These are phyloP conservation scores for Acronicta leporina DNA, from an alignment of 2,888 invertebrate genomes.

Conservation along the genomic window DNA sequence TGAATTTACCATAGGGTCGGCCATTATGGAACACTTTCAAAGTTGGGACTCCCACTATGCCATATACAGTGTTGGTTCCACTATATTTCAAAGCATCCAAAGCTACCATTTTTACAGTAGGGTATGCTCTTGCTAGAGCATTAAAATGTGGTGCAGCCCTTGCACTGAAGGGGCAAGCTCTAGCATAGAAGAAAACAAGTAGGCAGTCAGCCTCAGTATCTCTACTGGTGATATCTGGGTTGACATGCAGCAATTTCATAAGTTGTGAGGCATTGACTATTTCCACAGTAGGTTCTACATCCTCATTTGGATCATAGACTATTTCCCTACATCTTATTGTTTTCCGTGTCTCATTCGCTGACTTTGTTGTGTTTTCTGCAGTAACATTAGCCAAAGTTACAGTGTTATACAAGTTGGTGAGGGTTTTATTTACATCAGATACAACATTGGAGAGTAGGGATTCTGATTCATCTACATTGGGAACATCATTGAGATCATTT, in stretches of 20 bases:
- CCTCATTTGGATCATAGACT: slow-evolving; percentile 73
- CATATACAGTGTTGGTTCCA: slow-evolving; percentile 96
- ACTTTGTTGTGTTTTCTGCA: slow-evolving; percentile 75
- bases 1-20: slow-evolving; percentile 94
- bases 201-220: slow-evolving; percentile 92
- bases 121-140: slow-evolving; percentile 95
- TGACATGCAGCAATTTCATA: slow-evolving; percentile 90
- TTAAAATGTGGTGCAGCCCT: slow-evolving; percentile 97
- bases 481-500: slow-evolving; percentile 63
- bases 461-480: slow-evolving; percentile 84
- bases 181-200: slow-evolving; percentile 96
- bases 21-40: slow-evolving; percentile 97
- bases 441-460: slow-evolving; percentile 83
- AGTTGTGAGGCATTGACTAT: slow-evolving; percentile 92
- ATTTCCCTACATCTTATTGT: slow-evolving; percentile 82
- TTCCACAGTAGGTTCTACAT: slow-evolving; percentile 85
- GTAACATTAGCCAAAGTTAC: slow-evolving; percentile 82
- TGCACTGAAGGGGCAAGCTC: slow-evolving; percentile 96
- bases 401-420: slow-evolving; percentile 81
- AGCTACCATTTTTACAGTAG: slow-evolving; percentile 95
- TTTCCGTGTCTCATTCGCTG: slow-evolving; percentile 80
- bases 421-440: slow-evolving; percentile 83
- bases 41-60: slow-evolving; percentile 97
- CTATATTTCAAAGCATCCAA: slow-evolving; percentile 96
- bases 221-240: slow-evolving; percentile 91